These are phyloP conservation scores for Pseudomugil tenellus DNA, from an alignment of 2,797 vertebrate species.

Conservation along the genomic window DNA sequence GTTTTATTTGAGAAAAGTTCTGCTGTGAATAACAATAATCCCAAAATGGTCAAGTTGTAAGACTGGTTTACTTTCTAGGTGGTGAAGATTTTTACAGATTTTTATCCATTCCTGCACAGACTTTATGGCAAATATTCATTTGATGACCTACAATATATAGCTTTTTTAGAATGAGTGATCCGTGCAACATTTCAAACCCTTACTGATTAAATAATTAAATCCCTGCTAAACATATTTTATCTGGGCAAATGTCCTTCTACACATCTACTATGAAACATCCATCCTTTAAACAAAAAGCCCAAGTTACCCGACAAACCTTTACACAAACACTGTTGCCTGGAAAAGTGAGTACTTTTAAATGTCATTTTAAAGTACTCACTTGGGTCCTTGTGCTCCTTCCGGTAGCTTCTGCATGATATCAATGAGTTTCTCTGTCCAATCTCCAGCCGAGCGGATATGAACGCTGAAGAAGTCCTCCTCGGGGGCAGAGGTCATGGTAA, in stretches of 20 bases:
- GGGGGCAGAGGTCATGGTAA: conserved; percentile 92
- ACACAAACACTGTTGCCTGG: too few relatives aligned
- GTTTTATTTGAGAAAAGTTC: background rate
- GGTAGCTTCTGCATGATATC: conserved; percentile 78
- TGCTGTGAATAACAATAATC: background rate
- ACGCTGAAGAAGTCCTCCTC: conserved; percentile 92
- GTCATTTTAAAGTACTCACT: conserved; percentile 68
- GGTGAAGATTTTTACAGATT: background rate
- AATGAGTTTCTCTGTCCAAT: conserved; percentile 91
- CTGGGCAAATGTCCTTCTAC: background rate
- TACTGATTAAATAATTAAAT: background rate
- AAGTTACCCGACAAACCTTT: background rate
- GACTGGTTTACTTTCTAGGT: background rate
- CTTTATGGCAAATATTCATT: background rate
- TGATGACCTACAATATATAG: background rate
- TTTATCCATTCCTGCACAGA: background rate
- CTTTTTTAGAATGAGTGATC: background rate
- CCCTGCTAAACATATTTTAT: background rate
- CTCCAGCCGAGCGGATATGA: conserved; percentile 87
- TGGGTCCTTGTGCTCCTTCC: conserved; percentile 81
- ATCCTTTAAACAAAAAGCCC: background rate
- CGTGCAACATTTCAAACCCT: background rate
- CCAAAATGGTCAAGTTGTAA: background rate
- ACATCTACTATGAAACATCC: background rate
- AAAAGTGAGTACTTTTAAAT: background rate